Percentiles rank a stretch among this genome's conserved stretches.
Conservation (phyloP, 2,888 invertebrate species). For the Drosophila histrio region DNA sequence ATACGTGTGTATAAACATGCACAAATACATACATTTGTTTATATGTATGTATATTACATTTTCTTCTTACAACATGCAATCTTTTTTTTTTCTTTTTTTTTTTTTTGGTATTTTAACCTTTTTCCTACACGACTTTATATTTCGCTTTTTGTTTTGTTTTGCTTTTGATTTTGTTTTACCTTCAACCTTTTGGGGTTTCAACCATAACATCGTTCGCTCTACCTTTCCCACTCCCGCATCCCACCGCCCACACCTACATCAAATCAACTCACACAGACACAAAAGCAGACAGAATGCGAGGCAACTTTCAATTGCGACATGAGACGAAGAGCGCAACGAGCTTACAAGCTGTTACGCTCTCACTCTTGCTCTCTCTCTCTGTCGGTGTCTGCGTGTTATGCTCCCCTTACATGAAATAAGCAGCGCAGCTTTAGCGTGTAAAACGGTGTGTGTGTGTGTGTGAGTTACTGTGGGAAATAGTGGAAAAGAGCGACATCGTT, state of each 20-base stretch:
- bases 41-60: slow-evolving; percentile 17
- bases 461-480: slow-evolving; percentile 68
- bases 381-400: slow-evolving; percentile 10
- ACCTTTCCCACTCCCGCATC: slow-evolving; percentile 9
- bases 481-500: slow-evolving; percentile 64
- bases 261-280: slow-evolving; percentile 15
- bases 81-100: too few relatives aligned
- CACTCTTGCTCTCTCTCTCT: slow-evolving; percentile 16
- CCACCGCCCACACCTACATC: slow-evolving; percentile 37
- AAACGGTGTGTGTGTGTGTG: slow-evolving; percentile 26
- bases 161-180: slow-evolving; percentile 66
- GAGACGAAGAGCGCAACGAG: slow-evolving; percentile 56
- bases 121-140: slow-evolving; percentile 65
- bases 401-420: slow-evolving; percentile 62
- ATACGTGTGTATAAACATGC: slow-evolving; percentile 3
- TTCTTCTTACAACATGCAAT: slow-evolving; percentile 49
- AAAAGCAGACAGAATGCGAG: slow-evolving; percentile 34
- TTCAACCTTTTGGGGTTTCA: slow-evolving; percentile 75
- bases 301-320: slow-evolving; percentile 78
- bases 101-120: slow-evolving; percentile 65
- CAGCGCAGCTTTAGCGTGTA: slow-evolving; percentile 63
- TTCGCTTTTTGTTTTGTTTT: slow-evolving; percentile 64
- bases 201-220: slow-evolving; percentile 16
- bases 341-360: slow-evolving; percentile 42
- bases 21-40: slow-evolving; percentile 6